A percentile compares a stretch with the other conserved stretches of the same genome.
These are phyloP conservation scores for Volucella inflata DNA, from an alignment of 2,888 invertebrate species.

Conservation along the genomic window DNA sequence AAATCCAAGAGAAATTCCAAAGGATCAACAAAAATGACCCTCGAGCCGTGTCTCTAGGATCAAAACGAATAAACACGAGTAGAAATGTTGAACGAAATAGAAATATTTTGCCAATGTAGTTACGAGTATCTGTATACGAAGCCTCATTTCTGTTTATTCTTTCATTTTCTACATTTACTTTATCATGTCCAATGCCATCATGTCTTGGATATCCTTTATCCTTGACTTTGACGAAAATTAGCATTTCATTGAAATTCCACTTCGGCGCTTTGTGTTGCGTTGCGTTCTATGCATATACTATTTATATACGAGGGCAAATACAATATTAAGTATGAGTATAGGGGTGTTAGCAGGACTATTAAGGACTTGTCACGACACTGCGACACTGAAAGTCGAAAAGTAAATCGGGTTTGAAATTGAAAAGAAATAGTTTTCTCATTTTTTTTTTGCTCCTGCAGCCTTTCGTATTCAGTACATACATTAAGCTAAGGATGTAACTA, in stretches of 20 bases:
- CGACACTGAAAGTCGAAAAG: slow-evolving; percentile 73
- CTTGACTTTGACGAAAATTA: slow-evolving; percentile 71
- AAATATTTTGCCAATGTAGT: background rate
- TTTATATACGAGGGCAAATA: background rate
- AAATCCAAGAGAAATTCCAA: slow-evolving; percentile 8
- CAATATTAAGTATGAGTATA: background rate
- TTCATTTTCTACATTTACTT: slow-evolving; percentile 50
- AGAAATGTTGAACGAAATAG: slow-evolving; percentile 32
- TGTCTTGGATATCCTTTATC: slow-evolving; percentile 70
- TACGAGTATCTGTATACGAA: slow-evolving; percentile 8
- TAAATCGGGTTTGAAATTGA: slow-evolving; percentile 76
- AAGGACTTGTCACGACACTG: slow-evolving; percentile 74
- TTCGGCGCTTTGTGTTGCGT: slow-evolving; percentile 64
- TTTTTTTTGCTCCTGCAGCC: slow-evolving; percentile 31
- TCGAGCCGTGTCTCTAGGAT: slow-evolving; percentile 2
- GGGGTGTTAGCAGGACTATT: slow-evolving; percentile 70
- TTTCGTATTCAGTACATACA: slow-evolving; percentile 56
- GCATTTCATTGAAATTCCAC: slow-evolving; percentile 76
- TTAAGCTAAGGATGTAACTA: slow-evolving; percentile 74
- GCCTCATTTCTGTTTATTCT: slow-evolving; percentile 39
- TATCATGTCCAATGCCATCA: slow-evolving; percentile 57
- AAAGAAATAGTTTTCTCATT: slow-evolving; percentile 69
- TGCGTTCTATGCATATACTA: slow-evolving; percentile 51
- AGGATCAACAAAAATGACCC: slow-evolving; percentile 39
- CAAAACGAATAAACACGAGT: slow-evolving; percentile 25